A percentile compares a stretch with the other conserved stretches of the same genome.
phyloP scores from a whole-genome alignment of 2,888 invertebrate species.

The Neoascia interrupta region DNA sequence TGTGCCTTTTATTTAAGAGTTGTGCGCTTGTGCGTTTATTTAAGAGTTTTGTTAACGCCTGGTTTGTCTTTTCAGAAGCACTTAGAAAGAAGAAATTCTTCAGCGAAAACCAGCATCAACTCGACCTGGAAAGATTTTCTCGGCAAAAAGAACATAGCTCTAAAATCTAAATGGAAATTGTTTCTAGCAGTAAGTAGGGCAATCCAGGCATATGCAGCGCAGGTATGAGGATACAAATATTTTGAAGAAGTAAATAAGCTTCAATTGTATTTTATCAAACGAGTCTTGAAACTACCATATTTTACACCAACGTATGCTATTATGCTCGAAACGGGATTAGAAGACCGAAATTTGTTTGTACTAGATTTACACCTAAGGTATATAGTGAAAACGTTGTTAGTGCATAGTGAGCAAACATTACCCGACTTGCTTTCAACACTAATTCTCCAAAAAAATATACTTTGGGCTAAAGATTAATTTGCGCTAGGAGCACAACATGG shows the following conservation, averaged over 20 bases:
- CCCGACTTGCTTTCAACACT: no score
- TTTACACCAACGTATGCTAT: no score
- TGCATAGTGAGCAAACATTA: constrained; percentile 1
- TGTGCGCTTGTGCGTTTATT: no score
- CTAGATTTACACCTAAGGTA: neutral
- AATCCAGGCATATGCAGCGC: neutral
- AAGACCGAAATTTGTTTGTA: constrained; percentile 5
- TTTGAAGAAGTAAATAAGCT: no score
- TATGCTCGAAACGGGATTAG: no score
- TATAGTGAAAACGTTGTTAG: constrained; percentile 6
- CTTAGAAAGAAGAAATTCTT: neutral
- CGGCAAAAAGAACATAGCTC: neutral
- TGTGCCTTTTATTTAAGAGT: no score
- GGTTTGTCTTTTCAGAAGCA: neutral
- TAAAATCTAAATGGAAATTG: neutral
- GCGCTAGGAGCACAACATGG: no score
- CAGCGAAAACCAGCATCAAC: neutral
- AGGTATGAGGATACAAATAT: neutral
- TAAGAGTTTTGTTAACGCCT: no score
- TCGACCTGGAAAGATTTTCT: constrained; percentile 3
- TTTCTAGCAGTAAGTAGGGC: neutral
- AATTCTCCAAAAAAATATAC: constrained; percentile 2
- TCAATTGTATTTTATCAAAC: no score
- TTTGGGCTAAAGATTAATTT: neutral
- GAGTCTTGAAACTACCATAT: no score